Evolutionary conservation across 2,797 vertebrate species (phyloP).

Genomic region (Lophius americanus): DNA sequence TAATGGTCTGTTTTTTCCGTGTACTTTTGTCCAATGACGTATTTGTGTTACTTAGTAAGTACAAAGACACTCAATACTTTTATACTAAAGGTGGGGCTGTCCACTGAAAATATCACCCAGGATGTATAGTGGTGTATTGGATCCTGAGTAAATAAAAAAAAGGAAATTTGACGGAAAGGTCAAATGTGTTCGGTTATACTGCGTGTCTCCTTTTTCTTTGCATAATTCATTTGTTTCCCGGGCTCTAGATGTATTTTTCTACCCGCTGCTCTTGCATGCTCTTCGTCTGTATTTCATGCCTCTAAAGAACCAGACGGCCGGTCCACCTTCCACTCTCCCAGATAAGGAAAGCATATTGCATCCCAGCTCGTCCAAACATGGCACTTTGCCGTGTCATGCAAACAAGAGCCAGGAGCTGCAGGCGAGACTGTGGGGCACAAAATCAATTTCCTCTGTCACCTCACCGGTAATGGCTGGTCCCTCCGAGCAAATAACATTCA

Average conservation of each 20-base stretch:
- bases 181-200: no score
- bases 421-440: constrained; percentile 65
- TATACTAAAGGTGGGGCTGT: no score
- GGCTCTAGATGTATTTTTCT: constrained; percentile 20
- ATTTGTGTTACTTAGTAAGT: no score
- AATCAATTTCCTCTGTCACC: constrained; percentile 73
- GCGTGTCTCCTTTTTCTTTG: not conserved
- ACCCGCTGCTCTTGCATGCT: constrained; percentile 4
- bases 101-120: no score
- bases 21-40: no score
- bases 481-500: constrained; percentile 61
- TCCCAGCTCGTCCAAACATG: constrained; percentile 32
- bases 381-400: constrained; percentile 34
- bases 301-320: constrained; percentile 13
- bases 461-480: constrained; percentile 56
- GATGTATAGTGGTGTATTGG: no score
- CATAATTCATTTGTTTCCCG: constrained; percentile 5
- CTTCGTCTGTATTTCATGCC: constrained; percentile 13
- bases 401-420: constrained; percentile 52
- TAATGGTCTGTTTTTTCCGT: no score
- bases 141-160: no score
- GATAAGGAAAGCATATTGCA: constrained; percentile 50
- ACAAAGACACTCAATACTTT: no score
- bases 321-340: constrained; percentile 10
- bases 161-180: no score